phyloP scores from a whole-genome alignment of 1,140 invertebrate species.

The Brachionus plicatilis region DNA sequence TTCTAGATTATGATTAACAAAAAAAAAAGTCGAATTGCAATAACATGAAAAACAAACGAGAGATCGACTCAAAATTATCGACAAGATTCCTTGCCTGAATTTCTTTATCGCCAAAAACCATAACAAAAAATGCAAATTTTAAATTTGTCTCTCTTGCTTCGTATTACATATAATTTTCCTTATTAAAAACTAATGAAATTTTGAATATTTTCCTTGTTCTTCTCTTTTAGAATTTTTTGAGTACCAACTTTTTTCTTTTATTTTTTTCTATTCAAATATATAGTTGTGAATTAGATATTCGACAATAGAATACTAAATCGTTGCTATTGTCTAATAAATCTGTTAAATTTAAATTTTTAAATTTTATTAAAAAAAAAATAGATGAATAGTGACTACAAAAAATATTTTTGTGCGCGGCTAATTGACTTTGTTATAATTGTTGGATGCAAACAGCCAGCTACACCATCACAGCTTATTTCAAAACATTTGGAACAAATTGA shows the following conservation, averaged over 20 bases:
- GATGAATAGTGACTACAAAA: conserved; percentile 38
- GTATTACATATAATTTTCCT: background rate
- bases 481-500: conserved; percentile 18
- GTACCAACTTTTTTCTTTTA: background rate
- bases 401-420: conserved; percentile 61
- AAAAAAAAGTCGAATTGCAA: background rate
- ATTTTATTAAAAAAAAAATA: background rate
- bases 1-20: conserved; percentile 1
- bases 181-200: background rate
- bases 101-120: background rate
- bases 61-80: conserved; percentile 5
- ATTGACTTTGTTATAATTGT: conserved; percentile 93
- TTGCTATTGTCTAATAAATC: background rate
- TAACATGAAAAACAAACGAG: background rate
- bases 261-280: background rate
- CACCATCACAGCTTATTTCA: background rate
- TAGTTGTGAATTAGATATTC: background rate
- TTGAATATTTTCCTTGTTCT: background rate
- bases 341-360: background rate
- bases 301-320: background rate
- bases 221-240: background rate
- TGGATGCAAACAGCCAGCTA: conserved; percentile 68
- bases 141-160: background rate
- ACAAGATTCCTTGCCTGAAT: background rate
- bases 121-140: background rate